Base-by-base conservation (phyloP, 2,797 vertebrate genomes). In the Centroberyx gerrardi region DNA sequence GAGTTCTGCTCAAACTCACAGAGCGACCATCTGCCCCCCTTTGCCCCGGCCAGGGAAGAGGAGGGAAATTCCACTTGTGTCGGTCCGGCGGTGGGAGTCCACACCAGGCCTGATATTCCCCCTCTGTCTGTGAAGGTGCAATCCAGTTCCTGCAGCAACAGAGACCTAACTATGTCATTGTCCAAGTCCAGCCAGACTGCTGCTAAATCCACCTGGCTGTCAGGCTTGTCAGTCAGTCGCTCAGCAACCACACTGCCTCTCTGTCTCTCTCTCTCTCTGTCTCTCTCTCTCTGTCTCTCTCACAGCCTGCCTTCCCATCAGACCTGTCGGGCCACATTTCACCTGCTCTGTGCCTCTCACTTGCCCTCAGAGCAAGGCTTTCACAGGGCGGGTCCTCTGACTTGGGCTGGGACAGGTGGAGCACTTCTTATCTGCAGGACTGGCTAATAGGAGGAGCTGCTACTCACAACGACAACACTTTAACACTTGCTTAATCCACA, bases 261-360 rank as follows among this genome's bases (percentile, higher is more conserved):
- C 27, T 51, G 13, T 27, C 51, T 53, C 51, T 27, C 51, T 53
- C 51, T 53, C 54, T 56, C 54, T 56, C 54, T 28, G 8, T 68
- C n/a, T 8, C 33, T 68, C 31, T 68, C 59, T 42, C 3, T 68
- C 6, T 42, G 53, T 80, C 67, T 38, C 56, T n/a, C 56, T n/a
- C 56, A n/a, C 56, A 10, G 36, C 15, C 31, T 86, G 60, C 27
- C n/a, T 76, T 89, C 93, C 85, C 81, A 94, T 90, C 88, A 78
- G 90, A 95, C 94, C 92, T 92, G 94, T 93, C 69, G 9, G 83
- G 85, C 92, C 76, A 87, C 93, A 94, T 95, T 94, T 94, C 85
- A 91, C 78, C 85, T 84, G 58, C 33, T 63, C 64, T 62, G 78
- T 13, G 9, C 59, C 80, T 87, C 62, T 54, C 59, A 31, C 51